These are phyloP conservation scores for Lasioglossum calceatum DNA, from an alignment of 2,888 invertebrate species.

Conservation along the genomic window DNA sequence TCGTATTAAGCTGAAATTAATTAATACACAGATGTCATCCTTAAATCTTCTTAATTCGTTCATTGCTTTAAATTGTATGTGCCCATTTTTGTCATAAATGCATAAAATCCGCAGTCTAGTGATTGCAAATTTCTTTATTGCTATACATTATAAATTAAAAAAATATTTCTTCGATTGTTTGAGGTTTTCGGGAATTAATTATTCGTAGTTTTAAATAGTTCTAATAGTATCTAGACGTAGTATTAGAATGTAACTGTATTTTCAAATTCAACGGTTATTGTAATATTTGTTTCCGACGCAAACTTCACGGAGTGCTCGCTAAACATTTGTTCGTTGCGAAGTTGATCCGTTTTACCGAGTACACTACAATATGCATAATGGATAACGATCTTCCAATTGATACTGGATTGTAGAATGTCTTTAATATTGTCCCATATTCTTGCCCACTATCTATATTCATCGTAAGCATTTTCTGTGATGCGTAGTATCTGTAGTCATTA, in stretches of 20 bases:
- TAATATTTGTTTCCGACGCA: not conserved
- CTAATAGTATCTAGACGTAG: not conserved
- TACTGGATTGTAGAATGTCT: constrained; percentile 22
- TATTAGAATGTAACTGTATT: not conserved
- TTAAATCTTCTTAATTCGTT: no score
- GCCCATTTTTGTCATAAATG: no score
- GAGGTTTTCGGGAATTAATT: not conserved
- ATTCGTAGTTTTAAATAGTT: not conserved
- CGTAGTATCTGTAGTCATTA: constrained; percentile 23
- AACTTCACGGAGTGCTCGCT: not conserved
- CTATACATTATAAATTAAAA: not conserved
- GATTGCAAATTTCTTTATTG: not conserved
- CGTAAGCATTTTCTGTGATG: constrained; percentile 15
- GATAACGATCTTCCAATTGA: constrained; percentile 12
- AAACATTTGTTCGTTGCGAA: not conserved
- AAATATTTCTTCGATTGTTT: not conserved
- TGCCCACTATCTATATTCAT: not conserved
- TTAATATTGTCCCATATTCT: constrained; percentile 17
- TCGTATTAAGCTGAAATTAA: no score
- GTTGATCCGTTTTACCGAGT: not conserved
- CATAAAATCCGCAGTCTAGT: no score
- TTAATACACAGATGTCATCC: no score
- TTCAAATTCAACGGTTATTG: not conserved
- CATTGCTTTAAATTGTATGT: no score
- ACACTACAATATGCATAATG: not conserved